Base-by-base conservation (phyloP, 2,888 invertebrate genomes). In the Neria commutata region DNA sequence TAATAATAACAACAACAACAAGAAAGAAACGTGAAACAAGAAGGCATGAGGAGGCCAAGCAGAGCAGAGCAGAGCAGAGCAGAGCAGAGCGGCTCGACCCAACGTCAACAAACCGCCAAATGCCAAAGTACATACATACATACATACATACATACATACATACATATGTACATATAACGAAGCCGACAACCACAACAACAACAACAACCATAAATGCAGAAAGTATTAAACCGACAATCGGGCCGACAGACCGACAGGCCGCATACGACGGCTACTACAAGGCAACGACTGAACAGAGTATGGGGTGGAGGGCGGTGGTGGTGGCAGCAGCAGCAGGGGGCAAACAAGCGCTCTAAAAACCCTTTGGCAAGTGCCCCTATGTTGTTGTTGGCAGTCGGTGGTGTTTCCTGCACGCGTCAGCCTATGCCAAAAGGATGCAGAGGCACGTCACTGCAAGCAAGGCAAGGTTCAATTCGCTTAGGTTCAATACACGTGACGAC, bases 81-180 rank as follows among this genome's bases (percentile, higher is more conserved):
- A 25, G 49, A 26, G n/a, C 14, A n/a, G 37, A 37, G n/a, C 37
- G 11, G 8, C 4, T 14, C 11, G 4, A 14, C 37, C 37, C 11
- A 37, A 29, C 29, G 11, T 8, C 6, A 6, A 29, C 29, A 29
- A 29, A 29, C 6, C 29, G 11, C 6, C 29, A 6, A 29, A 11
- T 29, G 29, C 26, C 25, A 24, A 48, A 26, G 23, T 42, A 34
- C 16, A 3, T 6, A 47, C 14, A 1, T 8, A 16, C 34, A 52
- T 11, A 11, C 11, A 26, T n/a, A 42, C 48, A 47, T 17, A 55
- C 59, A 55, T 11, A 54, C 54, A 40, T 29, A 58, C 54, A 34
- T 46, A 59, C 51, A 37, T 8, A 8, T 11, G 11, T 8, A 6
- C 29, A 8, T 29, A 11, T 4, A 37, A 37, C n/a, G 16, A 4